A percentile compares a stretch with the other conserved stretches of the same genome.
phyloP scores from a whole-genome alignment of 2,888 invertebrate species.

The Tipula vernalis region DNA sequence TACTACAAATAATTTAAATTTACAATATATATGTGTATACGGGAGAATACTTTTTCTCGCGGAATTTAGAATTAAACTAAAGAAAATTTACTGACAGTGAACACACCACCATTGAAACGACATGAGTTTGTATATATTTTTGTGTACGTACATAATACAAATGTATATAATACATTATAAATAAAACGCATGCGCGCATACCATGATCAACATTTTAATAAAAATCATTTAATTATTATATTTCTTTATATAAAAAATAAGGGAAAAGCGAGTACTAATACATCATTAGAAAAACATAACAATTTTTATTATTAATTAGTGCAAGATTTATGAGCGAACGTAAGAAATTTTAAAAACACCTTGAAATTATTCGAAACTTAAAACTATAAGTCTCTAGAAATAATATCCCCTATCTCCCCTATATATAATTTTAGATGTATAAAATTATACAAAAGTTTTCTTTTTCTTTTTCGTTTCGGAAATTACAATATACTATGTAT shows the following conservation, averaged over 20 bases:
- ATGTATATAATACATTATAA: neutral
- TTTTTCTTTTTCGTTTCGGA: neutral
- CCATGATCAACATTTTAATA: neutral
- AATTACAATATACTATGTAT: neutral
- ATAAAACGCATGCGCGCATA: slow-evolving; percentile 5
- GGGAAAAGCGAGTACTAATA: neutral
- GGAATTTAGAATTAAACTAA: slow-evolving; percentile 5
- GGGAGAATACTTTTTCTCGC: neutral
- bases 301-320: neutral
- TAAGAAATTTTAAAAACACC: neutral
- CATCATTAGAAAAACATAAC: neutral
- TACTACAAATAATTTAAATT: neutral
- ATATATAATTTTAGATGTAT: neutral
- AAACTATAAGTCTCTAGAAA: neutral
- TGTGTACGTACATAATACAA: neutral
- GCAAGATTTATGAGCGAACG: neutral
- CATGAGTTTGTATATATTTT: neutral
- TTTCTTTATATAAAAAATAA: neutral
- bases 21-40: neutral
- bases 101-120: neutral
- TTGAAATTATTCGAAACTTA: neutral
- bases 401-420: neutral
- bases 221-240: neutral
- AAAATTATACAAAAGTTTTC: neutral
- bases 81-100: neutral